Evolutionary conservation across 2,888 invertebrate genomes (phyloP), one percentile per base, ranked within the genome.

Genomic region (Itoplectis maculator): DNA sequence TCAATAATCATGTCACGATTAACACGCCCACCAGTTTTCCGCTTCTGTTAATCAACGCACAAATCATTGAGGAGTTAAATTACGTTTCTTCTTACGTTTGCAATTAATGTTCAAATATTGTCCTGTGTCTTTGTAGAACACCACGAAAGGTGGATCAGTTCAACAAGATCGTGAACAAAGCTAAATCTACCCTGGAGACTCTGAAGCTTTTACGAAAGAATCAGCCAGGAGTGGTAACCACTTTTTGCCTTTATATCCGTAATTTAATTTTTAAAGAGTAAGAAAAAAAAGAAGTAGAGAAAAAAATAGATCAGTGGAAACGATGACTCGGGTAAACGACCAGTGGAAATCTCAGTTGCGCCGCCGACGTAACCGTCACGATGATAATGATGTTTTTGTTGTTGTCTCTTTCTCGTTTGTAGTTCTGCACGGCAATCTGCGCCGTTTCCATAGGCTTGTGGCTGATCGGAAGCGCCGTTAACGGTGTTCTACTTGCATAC

Each of bases 391-490:
- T 1, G 29, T 35, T 54, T 49, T 73, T 29, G 18, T 13, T 73
- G 37, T 47, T 29, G 13, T 47, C 51, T 23, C 70, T 35, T 45
- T 29, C 47, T 56, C 47, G 3, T 76, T 85, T 84, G 51, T 82
- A 93, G 93, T 92, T 93, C 81, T 93, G 91, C 79, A 85, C 88
- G 68, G 87, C 88, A 51, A 86, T 90, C 61, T 92, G 91, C 82
- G 84, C 86, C 7, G 78, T 89, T 40, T 90, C 92, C 37, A 81
- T 90, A 72, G 86, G 87, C 40, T 78, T 92, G 20, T 93, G 92
- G 92, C 82, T 92, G 56, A 87, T 92, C 20, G 90, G 90, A 45
- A 88, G 88, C 54, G 81, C 90, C 68, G 83, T 91, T 73, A 91
- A 91, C 70, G 89, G 89, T 56, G 87, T 90, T 80, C 85, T 92